Base-by-base conservation (phyloP, 2,797 vertebrate genomes). In the Anisognathus igniventris region DNA sequence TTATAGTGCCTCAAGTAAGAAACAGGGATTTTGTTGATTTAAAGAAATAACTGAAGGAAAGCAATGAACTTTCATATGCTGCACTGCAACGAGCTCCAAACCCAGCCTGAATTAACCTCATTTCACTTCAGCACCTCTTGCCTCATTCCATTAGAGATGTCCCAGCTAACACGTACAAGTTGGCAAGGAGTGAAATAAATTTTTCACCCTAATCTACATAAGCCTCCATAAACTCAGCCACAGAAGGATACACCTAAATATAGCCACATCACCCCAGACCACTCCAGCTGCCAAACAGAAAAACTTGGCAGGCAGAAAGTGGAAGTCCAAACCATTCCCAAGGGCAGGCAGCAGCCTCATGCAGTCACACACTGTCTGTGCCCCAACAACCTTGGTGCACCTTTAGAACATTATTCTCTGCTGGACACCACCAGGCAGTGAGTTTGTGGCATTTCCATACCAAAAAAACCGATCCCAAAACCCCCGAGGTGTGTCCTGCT, bases 21-120 rank as follows among this genome's bases (percentile, higher is more conserved):
- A 70, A 67, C 1, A 21, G 24, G 16, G 66, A 18, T 54, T 85
- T 50, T 33, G 39, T 4, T 60, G 48, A 56, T 58, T 74, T 80
- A 33, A 77, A 80, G 73, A 37, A 72, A 2, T 21, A 48, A 62
- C 48, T 51, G 68, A 56, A 42, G 86, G 44, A 47, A 64, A 50
- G 72, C 4, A 27, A 58, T 0, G 4, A 90, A 37, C 50, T 78
- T 47, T 50, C 40, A 17, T 1, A 7, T 0, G 11, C 9, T 31
- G 45, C 47, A 21, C 37, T 64, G 65, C 33, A 77, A 60, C 1
- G 1, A 39, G 40, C 31, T 8, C 9, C 62, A 76, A 88, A 31
- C 7, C 20, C 68, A 37, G 42, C 28, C 64, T 31, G 80, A 58
- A 56, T 12, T 53, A 39, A 65, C 51, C 65, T 91, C 11, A 0